These are phyloP conservation scores for Galeopsomyia nigrocyanea DNA, from an alignment of 2,888 invertebrate genomes.

Conservation along the genomic window DNA sequence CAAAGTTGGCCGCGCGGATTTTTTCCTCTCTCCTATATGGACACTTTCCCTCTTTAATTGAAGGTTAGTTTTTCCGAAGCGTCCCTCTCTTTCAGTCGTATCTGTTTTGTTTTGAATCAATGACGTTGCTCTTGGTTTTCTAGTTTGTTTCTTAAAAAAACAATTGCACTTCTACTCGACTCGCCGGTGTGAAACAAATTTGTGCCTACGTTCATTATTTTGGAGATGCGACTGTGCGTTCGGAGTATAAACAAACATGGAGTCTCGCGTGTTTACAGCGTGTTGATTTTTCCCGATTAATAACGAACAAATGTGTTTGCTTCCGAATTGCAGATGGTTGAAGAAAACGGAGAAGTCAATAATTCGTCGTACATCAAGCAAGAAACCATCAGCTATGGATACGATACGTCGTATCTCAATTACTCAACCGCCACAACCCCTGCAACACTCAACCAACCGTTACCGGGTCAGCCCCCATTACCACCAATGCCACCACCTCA, in stretches of 20 bases:
- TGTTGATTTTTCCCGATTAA: too few species aligned
- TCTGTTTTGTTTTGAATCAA: not conserved
- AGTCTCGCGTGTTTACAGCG: not conserved
- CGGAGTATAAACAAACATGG: slow-evolving; percentile 1
- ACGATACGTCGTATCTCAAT: slow-evolving; percentile 58
- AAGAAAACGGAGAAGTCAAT: slow-evolving; percentile 59
- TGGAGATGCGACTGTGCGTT: too few species aligned
- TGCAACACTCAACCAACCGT: slow-evolving; percentile 59
- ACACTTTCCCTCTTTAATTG: slow-evolving; percentile 25
- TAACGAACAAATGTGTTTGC: too few species aligned
- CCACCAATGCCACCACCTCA: slow-evolving; percentile 67
- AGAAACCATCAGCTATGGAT: slow-evolving; percentile 58
- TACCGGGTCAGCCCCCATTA: slow-evolving; percentile 66
- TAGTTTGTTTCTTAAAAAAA: slow-evolving; percentile 2
- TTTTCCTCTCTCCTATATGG: not conserved
- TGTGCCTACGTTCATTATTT: not conserved
- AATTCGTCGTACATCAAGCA: slow-evolving; percentile 54
- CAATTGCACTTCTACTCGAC: not conserved
- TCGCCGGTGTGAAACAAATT: not conserved
- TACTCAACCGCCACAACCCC: slow-evolving; percentile 57
- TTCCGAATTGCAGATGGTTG: slow-evolving; percentile 51
- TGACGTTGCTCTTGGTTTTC: slow-evolving; percentile 18
- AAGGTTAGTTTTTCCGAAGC: slow-evolving; percentile 41
- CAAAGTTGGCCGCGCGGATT: not conserved
- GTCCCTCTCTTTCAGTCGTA: not conserved